phyloP scores from a whole-genome alignment of 1,140 invertebrate species.

The Pararge aegeria region DNA sequence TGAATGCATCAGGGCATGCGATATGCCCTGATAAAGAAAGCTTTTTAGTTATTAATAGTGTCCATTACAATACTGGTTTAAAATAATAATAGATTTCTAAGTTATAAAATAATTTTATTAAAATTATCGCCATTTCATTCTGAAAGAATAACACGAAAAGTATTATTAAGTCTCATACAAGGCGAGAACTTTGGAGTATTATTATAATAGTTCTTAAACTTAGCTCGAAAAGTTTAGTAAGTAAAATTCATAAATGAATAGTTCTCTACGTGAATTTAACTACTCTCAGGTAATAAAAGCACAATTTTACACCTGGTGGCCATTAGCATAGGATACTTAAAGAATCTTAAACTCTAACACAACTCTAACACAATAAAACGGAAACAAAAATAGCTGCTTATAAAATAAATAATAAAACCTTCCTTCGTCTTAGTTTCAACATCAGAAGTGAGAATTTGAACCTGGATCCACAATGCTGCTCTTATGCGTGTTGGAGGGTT shows the following conservation, averaged over 20 bases:
- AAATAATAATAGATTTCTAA: no score
- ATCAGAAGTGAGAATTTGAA: no score
- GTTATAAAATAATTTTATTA: not conserved
- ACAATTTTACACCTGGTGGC: constrained; percentile 28
- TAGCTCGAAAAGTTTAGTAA: constrained; percentile 23
- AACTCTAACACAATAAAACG: not conserved
- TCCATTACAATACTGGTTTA: no score
- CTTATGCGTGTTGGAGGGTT: no score
- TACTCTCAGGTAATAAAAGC: constrained; percentile 20
- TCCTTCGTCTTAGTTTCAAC: no score
- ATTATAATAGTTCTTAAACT: constrained; percentile 19
- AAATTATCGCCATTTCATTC: not conserved
- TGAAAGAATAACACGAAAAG: not conserved
- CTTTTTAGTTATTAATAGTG: no score
- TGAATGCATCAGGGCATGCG: no score
- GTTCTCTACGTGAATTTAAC: constrained; percentile 10
- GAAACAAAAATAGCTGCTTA: no score
- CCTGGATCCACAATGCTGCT: no score
- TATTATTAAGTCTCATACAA: constrained; percentile 14
- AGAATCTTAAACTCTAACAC: constrained; percentile 15
- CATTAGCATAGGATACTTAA: constrained; percentile 26
- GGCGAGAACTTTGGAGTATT: constrained; percentile 16
- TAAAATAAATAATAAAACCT: no score
- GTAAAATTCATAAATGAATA: constrained; percentile 23
- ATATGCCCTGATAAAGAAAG: no score